A percentile compares a stretch with the other conserved stretches of the same genome.
These are phyloP conservation scores for Nowickia ferox DNA, from an alignment of 2,888 invertebrate species.

Conservation along the genomic window DNA sequence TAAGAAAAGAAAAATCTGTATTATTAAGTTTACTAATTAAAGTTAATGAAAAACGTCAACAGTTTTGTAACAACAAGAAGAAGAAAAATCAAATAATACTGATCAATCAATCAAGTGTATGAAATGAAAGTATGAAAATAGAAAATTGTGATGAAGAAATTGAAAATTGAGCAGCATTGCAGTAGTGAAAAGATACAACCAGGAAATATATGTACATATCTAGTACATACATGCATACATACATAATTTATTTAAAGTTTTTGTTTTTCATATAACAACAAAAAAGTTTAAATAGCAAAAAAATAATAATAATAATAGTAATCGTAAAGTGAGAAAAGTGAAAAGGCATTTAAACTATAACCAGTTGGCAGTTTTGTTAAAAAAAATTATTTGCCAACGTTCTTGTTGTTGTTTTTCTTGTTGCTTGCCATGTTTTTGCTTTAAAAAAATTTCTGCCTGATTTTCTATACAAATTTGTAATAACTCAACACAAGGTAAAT, in stretches of 20 bases:
- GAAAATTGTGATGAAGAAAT: constrained; percentile 6
- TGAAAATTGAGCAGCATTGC: constrained; percentile 21
- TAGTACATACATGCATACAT: too few species aligned
- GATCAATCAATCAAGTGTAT: constrained; percentile 39
- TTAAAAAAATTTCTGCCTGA: constrained; percentile 20
- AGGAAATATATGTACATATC: constrained; percentile 66
- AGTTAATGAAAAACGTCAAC: constrained; percentile 40
- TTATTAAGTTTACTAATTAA: constrained; percentile 44
- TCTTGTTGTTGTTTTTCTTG: constrained; percentile 28
- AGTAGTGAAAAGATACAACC: constrained; percentile 35
- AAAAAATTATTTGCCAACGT: constrained; percentile 34
- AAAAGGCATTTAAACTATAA: constrained; percentile 68
- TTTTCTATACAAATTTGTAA: constrained; percentile 3
- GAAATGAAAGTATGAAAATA: constrained; percentile 34
- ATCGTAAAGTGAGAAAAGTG: constrained; percentile 62
- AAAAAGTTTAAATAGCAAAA: constrained; percentile 36
- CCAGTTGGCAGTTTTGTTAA: constrained; percentile 67
- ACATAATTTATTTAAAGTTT: constrained; percentile 41
- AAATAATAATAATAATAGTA: constrained; percentile 36
- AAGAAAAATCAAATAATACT: constrained; percentile 16
- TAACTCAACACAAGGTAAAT: constrained; percentile 15
- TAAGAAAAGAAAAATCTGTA: constrained; percentile 41
- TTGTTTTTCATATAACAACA: constrained; percentile 53
- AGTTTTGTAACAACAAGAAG: constrained; percentile 15
- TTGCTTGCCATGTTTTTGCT: constrained; percentile 49